Conservation (phyloP, 2,113 vertebrate species). For the Leptosomus discolor region DNA sequence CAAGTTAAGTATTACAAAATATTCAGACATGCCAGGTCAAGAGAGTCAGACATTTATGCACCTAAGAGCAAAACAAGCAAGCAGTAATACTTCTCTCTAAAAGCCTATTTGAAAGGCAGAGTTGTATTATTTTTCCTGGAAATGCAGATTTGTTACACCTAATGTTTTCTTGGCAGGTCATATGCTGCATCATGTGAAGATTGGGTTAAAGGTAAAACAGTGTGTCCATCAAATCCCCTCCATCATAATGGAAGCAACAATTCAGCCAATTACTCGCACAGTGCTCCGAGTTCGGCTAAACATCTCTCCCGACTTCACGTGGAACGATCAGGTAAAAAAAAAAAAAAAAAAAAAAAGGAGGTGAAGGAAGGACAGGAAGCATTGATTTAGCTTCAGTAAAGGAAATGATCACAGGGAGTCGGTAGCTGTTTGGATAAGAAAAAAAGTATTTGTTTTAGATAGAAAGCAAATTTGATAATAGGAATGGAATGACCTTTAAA, state of each 20-base stretch:
- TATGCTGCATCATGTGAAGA: conserved; percentile 96
- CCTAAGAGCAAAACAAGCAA: conserved; percentile 70
- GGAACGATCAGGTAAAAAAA: conserved; percentile 91
- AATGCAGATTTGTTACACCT: conserved; percentile 59
- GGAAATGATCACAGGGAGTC: neutral
- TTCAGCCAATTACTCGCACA: conserved; percentile 97
- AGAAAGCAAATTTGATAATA: neutral
- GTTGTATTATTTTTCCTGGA: conserved; percentile 52
- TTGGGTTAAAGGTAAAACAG: conserved; percentile 93
- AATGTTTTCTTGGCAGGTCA: conserved; percentile 84
- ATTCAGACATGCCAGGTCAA: conserved; percentile 73
- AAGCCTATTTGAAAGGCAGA: conserved; percentile 71
- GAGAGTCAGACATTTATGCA: conserved; percentile 71
- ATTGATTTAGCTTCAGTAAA: neutral
- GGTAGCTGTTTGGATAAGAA: neutral
- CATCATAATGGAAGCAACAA: conserved; percentile 88
- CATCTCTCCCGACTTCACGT: conserved; percentile 89
- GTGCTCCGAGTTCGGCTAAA: conserved; percentile 89
- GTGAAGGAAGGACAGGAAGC: fast-evolving
- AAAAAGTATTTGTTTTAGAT: neutral
- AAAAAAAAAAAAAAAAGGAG: neutral
- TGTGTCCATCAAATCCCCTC: conserved; percentile 96
- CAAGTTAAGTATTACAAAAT: conserved; percentile 79
- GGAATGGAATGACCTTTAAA: neutral
- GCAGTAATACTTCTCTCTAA: conserved; percentile 57